A percentile compares a stretch with the other conserved stretches of the same genome.
Evolutionary conservation across 2,888 invertebrate genomes (phyloP).

Genomic region (Tuta absoluta): DNA sequence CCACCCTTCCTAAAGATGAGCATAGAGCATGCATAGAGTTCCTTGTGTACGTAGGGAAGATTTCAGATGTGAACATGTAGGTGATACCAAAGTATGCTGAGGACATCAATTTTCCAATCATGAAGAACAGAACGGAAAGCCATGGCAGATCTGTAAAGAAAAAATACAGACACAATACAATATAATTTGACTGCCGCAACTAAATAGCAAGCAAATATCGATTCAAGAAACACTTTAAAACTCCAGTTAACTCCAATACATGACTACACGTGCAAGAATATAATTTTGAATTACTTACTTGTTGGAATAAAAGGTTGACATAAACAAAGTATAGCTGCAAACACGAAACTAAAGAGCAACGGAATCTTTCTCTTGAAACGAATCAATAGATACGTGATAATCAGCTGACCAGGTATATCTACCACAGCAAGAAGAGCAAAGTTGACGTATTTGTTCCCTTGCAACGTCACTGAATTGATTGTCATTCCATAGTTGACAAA

Average conservation of each 20-base stretch:
- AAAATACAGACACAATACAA: no score
- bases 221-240: no score
- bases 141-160: slow-evolving; percentile 7
- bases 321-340: slow-evolving; percentile 81
- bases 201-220: no score
- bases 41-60: slow-evolving; percentile 23
- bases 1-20: slow-evolving; percentile 18
- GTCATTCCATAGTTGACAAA: slow-evolving; percentile 90
- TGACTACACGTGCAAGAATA: no score
- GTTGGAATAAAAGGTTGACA: slow-evolving; percentile 81
- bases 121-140: slow-evolving; percentile 6
- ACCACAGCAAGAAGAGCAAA: slow-evolving; percentile 82
- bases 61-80: slow-evolving; percentile 82
- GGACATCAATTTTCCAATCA: slow-evolving; percentile 18
- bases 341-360: slow-evolving; percentile 76
- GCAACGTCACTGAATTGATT: slow-evolving; percentile 86
- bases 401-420: slow-evolving; percentile 81
- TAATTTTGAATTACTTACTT: slow-evolving; percentile 56
- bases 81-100: slow-evolving; percentile 42
- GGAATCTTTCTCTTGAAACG: slow-evolving; percentile 79
- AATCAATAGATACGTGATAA: slow-evolving; percentile 78
- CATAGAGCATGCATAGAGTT: slow-evolving; percentile 23
- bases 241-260: no score
- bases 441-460: slow-evolving; percentile 89
- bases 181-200: no score